These are phyloP conservation scores for Choristoneura fumiferana DNA, from an alignment of 1,140 invertebrate genomes.

Conservation along the genomic window DNA sequence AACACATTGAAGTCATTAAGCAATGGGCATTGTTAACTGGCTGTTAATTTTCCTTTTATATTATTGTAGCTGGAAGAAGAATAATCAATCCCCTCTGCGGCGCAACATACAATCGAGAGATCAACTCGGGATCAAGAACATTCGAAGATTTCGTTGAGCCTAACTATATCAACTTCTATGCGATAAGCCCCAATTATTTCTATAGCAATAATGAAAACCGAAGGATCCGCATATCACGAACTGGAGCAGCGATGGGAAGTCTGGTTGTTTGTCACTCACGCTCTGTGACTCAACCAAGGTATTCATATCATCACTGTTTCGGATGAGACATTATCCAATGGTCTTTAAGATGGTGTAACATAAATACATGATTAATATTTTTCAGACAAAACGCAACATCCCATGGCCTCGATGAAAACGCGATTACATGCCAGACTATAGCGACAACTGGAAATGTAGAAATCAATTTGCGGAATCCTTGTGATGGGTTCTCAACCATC, in stretches of 20 bases:
- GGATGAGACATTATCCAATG: no score
- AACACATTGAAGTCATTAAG: neutral
- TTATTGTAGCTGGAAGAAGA: slow-evolving; percentile 79
- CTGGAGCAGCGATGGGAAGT: slow-evolving; percentile 58
- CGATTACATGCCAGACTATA: slow-evolving; percentile 54
- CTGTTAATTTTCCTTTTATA: slow-evolving; percentile 23
- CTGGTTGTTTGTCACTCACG: slow-evolving; percentile 81
- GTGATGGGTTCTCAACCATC: slow-evolving; percentile 75
- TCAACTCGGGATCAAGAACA: slow-evolving; percentile 56
- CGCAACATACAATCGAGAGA: slow-evolving; percentile 44
- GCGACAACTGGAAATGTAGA: slow-evolving; percentile 57
- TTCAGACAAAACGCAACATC: slow-evolving; percentile 53
- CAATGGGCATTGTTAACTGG: no score
- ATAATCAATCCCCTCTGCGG: slow-evolving; percentile 82
- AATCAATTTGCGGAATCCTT: slow-evolving; percentile 75
- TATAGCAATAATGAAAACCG: slow-evolving; percentile 71
- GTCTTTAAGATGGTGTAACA: no score
- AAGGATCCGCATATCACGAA: slow-evolving; percentile 70
- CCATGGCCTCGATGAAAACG: slow-evolving; percentile 42
- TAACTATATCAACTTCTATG: slow-evolving; percentile 81
- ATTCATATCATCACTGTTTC: no score
- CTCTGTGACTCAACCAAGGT: slow-evolving; percentile 65
- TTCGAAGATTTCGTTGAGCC: slow-evolving; percentile 78
- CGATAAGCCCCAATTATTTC: slow-evolving; percentile 85
- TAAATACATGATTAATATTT: no score